These are phyloP conservation scores for Drosophila austrosaltans DNA, from an alignment of 2,888 invertebrate genomes.

Conservation along the genomic window DNA sequence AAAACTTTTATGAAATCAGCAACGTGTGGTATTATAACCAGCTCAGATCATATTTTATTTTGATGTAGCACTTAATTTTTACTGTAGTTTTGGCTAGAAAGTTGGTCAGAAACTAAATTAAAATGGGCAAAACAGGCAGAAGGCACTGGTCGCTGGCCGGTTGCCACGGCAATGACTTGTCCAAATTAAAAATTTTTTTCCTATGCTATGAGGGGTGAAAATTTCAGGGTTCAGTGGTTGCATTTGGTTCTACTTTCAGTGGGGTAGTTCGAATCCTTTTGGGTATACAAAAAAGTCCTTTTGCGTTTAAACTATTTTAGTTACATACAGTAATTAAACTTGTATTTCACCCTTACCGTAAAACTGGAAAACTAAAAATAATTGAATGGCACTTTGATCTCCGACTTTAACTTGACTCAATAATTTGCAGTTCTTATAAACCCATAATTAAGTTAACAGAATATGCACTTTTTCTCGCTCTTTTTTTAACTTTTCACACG, in stretches of 20 bases:
- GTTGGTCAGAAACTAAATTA: constrained; percentile 58
- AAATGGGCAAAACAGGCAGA: constrained; percentile 60
- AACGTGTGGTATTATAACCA: constrained; percentile 28
- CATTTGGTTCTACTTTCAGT: constrained; percentile 1
- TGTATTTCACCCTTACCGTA: no score
- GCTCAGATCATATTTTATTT: constrained; percentile 65
- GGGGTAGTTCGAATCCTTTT: constrained; percentile 35
- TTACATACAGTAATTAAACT: neutral
- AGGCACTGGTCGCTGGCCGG: constrained; percentile 27
- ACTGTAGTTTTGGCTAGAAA: constrained; percentile 42
- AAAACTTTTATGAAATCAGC: neutral
- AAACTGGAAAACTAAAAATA: no score
- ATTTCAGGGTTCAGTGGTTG: constrained; percentile 54
- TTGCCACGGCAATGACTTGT: constrained; percentile 68
- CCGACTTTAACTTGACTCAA: no score
- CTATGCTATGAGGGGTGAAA: constrained; percentile 41
- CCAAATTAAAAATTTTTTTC: constrained; percentile 68
- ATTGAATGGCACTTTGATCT: neutral
- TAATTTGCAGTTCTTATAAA: neutral
- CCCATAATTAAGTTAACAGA: neutral
- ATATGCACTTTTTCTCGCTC: neutral
- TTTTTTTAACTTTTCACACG: neutral
- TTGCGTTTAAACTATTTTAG: neutral
- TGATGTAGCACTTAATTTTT: constrained; percentile 11
- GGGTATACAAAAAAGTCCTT: neutral